Evolutionary conservation across 2,797 vertebrate genomes (phyloP).

Genomic region (Sebastes goodei): DNA sequence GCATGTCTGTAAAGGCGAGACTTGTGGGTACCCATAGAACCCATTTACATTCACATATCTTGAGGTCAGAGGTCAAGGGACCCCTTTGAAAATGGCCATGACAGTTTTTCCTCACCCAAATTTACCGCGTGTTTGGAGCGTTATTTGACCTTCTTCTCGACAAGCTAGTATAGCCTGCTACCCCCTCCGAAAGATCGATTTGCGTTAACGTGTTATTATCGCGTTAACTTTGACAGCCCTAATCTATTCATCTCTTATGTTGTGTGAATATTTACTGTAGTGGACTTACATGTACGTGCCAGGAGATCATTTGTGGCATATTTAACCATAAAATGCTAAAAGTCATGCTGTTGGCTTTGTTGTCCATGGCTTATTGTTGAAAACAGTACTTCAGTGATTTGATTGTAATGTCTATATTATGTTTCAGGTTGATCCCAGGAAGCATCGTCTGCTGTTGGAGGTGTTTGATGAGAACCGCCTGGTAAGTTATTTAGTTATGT

Average conservation of each 20-base stretch:
- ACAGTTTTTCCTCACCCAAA: too few species aligned
- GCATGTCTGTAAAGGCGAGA: too few species aligned
- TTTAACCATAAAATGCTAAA: neutral
- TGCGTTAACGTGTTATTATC: too few species aligned
- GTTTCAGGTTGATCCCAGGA: constrained; percentile 90
- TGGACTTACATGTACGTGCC: neutral
- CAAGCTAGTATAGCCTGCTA: too few species aligned
- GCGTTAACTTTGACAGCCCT: too few species aligned
- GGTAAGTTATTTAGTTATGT: constrained; percentile 83
- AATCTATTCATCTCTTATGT: neutral
- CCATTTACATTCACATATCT: too few species aligned
- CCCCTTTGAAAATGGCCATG: too few species aligned
- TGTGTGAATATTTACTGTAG: neutral
- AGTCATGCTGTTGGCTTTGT: neutral
- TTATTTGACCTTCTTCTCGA: too few species aligned
- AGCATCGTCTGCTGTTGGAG: constrained; percentile 93
- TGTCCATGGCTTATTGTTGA: neutral
- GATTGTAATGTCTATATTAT: neutral
- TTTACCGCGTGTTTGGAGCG: too few species aligned
- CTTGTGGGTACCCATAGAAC: too few species aligned
- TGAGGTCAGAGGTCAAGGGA: too few species aligned
- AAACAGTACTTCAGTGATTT: neutral
- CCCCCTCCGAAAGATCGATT: fast-evolving
- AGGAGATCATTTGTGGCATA: neutral
- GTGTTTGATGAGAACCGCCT: constrained; percentile 98